A percentile compares a stretch with the other conserved stretches of the same genome.
Conservation (phyloP, 1,140 invertebrate genomes). For the Melitaea cinxia region DNA sequence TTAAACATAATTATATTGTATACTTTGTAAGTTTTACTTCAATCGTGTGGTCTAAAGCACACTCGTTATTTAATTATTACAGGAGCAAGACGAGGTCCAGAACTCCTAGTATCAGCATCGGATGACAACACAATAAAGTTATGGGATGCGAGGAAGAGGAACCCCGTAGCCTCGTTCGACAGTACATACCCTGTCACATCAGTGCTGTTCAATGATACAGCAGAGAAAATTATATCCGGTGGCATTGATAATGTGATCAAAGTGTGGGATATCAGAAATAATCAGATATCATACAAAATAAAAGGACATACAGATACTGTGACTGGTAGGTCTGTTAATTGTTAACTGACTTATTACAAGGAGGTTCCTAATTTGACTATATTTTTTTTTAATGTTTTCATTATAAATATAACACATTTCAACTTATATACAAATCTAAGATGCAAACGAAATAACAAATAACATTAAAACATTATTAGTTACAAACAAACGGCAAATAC, state of each 20-base stretch:
- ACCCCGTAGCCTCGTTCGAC: slow-evolving; percentile 90
- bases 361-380: no score
- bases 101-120: slow-evolving; percentile 94
- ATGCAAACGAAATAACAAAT: no score
- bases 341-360: no score
- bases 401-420: no score
- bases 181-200: slow-evolving; percentile 93
- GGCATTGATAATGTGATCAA: slow-evolving; percentile 99
- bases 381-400: no score
- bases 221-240: slow-evolving; percentile 92
- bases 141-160: slow-evolving; percentile 94
- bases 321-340: slow-evolving; percentile 84
- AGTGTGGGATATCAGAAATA: slow-evolving; percentile 98
- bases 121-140: slow-evolving; percentile 97
- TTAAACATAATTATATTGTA: no score
- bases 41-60: neutral
- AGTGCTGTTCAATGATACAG: slow-evolving; percentile 97
- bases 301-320: slow-evolving; percentile 96
- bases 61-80: slow-evolving; percentile 30
- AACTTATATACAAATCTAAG: no score
- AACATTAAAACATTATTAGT: no score
- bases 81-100: slow-evolving; percentile 92
- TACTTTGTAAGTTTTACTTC: slow-evolving; percentile 14
- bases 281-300: slow-evolving; percentile 92
- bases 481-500: no score